Percentiles rank a stretch among this genome's conserved stretches.
These are phyloP conservation scores for Hirtodrosophila alboralis DNA, from an alignment of 2,888 invertebrate genomes.

Conservation along the genomic window DNA sequence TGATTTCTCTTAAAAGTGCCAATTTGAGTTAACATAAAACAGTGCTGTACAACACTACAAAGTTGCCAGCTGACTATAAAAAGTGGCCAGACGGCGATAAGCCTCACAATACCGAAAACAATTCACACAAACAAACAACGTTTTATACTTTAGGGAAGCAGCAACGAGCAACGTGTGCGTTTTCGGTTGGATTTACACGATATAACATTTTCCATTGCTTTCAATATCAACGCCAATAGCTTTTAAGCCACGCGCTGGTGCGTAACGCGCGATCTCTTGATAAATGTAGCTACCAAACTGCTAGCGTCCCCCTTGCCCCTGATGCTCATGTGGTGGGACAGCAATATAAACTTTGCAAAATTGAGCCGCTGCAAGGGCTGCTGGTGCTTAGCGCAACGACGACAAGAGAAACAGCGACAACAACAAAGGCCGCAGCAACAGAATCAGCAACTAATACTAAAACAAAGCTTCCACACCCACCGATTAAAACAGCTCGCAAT, in stretches of 20 bases:
- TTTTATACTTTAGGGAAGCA: constrained; percentile 14
- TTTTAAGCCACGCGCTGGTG: constrained; percentile 38
- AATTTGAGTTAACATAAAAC: constrained; percentile 19
- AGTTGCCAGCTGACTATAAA: constrained; percentile 25
- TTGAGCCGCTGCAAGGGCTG: constrained; percentile 43
- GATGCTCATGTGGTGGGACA: constrained; percentile 38
- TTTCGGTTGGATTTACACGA: constrained; percentile 23
- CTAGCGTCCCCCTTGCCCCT: constrained; percentile 11
- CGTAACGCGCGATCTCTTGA: constrained; percentile 33
- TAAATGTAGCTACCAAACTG: constrained; percentile 43
- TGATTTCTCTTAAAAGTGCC: background rate
- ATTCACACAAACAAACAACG: constrained; percentile 44
- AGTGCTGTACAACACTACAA: constrained; percentile 11
- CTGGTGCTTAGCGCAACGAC: constrained; percentile 28
- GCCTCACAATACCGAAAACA: constrained; percentile 21
- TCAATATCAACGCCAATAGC: constrained; percentile 18
- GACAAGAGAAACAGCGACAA: constrained; percentile 9
- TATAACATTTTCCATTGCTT: constrained; percentile 23
- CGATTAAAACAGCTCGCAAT: constrained; percentile 46
- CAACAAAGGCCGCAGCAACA: constrained; percentile 18
- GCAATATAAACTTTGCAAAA: constrained; percentile 22
- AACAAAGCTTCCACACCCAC: constrained; percentile 63
- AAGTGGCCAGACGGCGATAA: constrained; percentile 21
- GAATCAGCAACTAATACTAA: constrained; percentile 20
- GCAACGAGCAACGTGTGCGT: constrained; percentile 55